Evolutionary conservation across 2,113 vertebrate genomes (phyloP), one percentile per base, ranked within the genome.

Genomic region (Furnarius figulus): DNA sequence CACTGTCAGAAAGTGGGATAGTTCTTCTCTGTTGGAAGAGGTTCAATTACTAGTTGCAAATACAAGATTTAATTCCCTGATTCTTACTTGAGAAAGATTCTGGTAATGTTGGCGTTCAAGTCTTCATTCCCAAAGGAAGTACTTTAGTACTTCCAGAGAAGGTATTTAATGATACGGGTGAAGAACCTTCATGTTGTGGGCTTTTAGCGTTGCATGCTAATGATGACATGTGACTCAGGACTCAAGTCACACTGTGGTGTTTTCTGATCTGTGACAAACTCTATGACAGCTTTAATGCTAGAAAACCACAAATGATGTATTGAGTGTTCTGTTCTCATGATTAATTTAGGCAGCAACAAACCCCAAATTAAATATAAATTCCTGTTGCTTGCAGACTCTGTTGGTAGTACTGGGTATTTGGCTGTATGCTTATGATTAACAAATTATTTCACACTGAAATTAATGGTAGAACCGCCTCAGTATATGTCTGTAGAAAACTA

Each of bases 371-470:
- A 67, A 76, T 84, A 70, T 28, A 62, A 91, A 88, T 62, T 74
- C 42, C 14, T 84, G 40, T 85, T 40, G 23, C n/a, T 81, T 85
- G 18, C 58, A 62, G 18, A 35, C 15, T 59, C 30, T 68, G 10
- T 59, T 83, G 24, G 44, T 85, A 72, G 44, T 78, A n/a, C 14
- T 59, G 39, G 46, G 4, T 16, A 35, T 87, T 81, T 81, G 49
- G 14, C 44, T 95, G 11, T 50, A 61, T 58, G 14, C 16, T 95
- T n/a, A 61, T 68, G 84, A 42, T 93, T 92, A 95, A 95, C 33
- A 92, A 93, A 77, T 90, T 53, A 71, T 50, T 93, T 95, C 52
- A 44, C 35, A 27, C 24, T 87, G 50, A 87, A 95, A 73, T 76
- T 82, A 87, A 44, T 33, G 67, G 59, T 40, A 81, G 74, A 73